Evolutionary conservation across 2,113 vertebrate genomes (phyloP), one percentile per base, ranked within the genome.

Genomic region (Ginglymostoma cirratum): DNA sequence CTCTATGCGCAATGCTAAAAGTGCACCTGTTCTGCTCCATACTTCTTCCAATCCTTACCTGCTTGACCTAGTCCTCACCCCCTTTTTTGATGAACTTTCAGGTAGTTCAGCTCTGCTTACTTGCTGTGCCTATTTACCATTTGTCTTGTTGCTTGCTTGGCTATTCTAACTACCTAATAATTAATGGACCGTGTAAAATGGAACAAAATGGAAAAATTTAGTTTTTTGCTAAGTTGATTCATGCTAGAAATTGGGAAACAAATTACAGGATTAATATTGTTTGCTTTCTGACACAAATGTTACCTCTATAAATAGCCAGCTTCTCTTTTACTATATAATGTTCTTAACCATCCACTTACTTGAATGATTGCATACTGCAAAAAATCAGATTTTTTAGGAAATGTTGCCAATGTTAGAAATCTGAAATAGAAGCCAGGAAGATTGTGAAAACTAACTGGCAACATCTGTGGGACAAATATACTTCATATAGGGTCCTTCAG

Each of bases 1-100:
- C 98, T 99, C 99, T 99, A 99, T 99, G 98, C 99, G 99, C 99
- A 99, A 99, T 97, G 99, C 99, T 98, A 99, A 99, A 99, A 99
- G 99, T 98, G 99, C 99, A 98, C 99, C 99, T 98, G 98, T 99
- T 98, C 99, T 99, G 98, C 98, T 99, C 98, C 99, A 99, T 97
- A 98, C 99, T 98, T 48, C 94, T 95, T 98, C 98, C 98, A 99
- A 99, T 98, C 98, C 99, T 98, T 99, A 99, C 98, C 98, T 99
- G 98, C 99, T 99, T 98, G 98, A 98, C 98, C 98, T 98, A 98
- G 98, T 98, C 98, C 98, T 98, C 98, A 98, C 98, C 98, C 99
- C 99, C 98, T 99, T 99, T 99, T 99, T 99, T 98, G 99, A 99
- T 98, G 98, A 99, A 98, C 98, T 99, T 98, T 99, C 99, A 99